A percentile compares a stretch with the other conserved stretches of the same genome.
Evolutionary conservation across 1,140 invertebrate species (phyloP).

Genomic region (silkworm (Bombyx mori)): ASM3026992v2 NC_085113.1:3315001-3315500

Average conservation of each 20-base stretch:
- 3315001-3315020: not conserved
- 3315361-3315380: not conserved
- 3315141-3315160: not conserved
- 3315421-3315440: not conserved
- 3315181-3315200: not conserved
- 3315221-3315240: not conserved
- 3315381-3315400: conserved; percentile 1
- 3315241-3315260: not conserved
- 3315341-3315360: not conserved
- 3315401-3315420: not conserved
- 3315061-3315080: not conserved
- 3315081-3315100: not conserved
- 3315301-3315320: not conserved
- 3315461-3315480: not conserved
- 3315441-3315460: not conserved
- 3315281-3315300: not conserved
- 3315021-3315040: too few relatives aligned
- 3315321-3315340: not conserved
- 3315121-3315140: not conserved
- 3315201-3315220: not conserved
- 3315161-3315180: not conserved
- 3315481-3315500: not conserved
- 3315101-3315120: not conserved
- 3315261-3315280: not conserved
- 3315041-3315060: not conserved